Percentiles rank a stretch among this genome's conserved stretches.
Evolutionary conservation across 37 sponge, comb jelly and placozoan species (phyloP).

Genomic region (Beroe forskalii): DNA sequence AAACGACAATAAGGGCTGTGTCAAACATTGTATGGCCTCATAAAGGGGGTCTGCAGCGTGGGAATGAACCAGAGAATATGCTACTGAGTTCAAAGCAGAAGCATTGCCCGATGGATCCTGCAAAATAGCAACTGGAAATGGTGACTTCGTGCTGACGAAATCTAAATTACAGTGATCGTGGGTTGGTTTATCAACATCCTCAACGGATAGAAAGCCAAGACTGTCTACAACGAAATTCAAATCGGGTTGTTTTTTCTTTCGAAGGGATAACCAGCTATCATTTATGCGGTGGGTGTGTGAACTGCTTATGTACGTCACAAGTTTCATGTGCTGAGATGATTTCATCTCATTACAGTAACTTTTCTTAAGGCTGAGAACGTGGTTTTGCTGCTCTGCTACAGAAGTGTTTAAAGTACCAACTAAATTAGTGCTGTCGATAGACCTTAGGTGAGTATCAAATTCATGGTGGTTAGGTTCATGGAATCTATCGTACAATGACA

Average conservation of each 20-base stretch:
- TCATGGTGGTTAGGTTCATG: not conserved
- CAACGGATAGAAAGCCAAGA: not conserved
- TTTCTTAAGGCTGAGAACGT: not conserved
- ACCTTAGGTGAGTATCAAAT: too few relatives aligned
- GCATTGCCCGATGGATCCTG: not conserved
- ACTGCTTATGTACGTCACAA: too few relatives aligned
- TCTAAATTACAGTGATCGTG: too few relatives aligned
- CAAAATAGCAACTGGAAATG: not conserved
- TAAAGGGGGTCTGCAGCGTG: not conserved
- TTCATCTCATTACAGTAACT: not conserved
- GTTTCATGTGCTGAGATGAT: not conserved
- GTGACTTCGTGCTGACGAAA: too few relatives aligned
- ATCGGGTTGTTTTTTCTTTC: not conserved
- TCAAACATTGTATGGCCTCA: not conserved
- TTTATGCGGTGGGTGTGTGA: not conserved
- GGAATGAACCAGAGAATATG: not conserved
- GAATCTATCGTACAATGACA: not conserved
- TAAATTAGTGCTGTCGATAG: not conserved
- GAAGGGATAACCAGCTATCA: not conserved
- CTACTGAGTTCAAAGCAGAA: too few relatives aligned
- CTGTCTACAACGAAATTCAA: not conserved
- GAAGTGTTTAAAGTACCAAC: not conserved
- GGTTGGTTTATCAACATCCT: not conserved
- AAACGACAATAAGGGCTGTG: not conserved
- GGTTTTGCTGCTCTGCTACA: too few relatives aligned